A percentile compares a stretch with the other conserved stretches of the same genome.
Conservation (phyloP, 1,140 invertebrate genomes). For the Glossosoma conforme region DNA sequence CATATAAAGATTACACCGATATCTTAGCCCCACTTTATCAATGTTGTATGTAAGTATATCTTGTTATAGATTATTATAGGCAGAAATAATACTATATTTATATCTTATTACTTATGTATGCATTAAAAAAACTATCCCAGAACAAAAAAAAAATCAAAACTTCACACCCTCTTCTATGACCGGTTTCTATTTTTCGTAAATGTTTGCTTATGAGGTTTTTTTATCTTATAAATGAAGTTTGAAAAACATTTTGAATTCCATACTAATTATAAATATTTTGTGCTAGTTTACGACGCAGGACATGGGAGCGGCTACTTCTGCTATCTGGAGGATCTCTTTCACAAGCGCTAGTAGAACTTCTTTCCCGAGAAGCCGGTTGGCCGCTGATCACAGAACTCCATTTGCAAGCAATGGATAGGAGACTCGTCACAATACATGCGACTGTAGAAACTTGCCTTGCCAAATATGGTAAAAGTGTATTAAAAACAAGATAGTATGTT, state of each 20-base stretch:
- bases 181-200: too few relatives aligned
- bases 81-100: too few relatives aligned
- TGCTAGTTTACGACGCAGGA: constrained; percentile 62
- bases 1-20: constrained; percentile 73
- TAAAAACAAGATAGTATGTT: constrained; percentile 16
- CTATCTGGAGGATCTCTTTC: constrained; percentile 63
- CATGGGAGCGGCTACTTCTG: constrained; percentile 64
- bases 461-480: constrained; percentile 46
- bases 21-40: constrained; percentile 87
- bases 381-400: constrained; percentile 68
- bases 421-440: constrained; percentile 67
- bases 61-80: too few relatives aligned
- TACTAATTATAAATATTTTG: too few relatives aligned
- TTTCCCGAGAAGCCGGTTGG: constrained; percentile 39
- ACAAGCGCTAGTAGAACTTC: constrained; percentile 45
- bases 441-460: constrained; percentile 67
- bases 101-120: too few relatives aligned
- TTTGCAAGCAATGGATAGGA: constrained; percentile 72
- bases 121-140: too few relatives aligned
- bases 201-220: too few relatives aligned
- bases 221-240: too few relatives aligned
- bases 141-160: too few relatives aligned
- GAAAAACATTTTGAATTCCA: too few relatives aligned
- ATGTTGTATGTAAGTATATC: constrained; percentile 79
- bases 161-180: too few relatives aligned